phyloP scores from a whole-genome alignment of 2,113 vertebrate species.

The Hypocryptadius cinnamomeus region DNA sequence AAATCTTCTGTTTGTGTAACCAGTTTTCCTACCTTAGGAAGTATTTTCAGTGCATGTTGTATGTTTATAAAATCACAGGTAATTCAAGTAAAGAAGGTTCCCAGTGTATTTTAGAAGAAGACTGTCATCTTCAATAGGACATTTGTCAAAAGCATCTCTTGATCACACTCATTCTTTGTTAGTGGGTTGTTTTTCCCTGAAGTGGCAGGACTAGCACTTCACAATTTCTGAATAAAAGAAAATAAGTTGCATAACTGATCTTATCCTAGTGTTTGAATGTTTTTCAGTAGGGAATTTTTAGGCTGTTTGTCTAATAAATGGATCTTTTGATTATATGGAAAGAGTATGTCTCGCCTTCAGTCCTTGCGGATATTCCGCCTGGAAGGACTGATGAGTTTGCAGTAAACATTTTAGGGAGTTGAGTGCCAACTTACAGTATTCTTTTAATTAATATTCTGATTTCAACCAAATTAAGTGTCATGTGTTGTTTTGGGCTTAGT shows the following conservation, averaged over 20 bases:
- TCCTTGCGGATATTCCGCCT: background rate
- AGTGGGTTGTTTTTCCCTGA: background rate
- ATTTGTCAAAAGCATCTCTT: background rate
- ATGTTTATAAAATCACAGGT: background rate
- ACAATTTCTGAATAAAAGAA: background rate
- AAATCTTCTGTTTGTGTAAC: background rate
- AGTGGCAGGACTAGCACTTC: background rate
- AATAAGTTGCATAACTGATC: background rate
- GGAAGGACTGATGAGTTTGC: background rate
- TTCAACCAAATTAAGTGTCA: background rate
- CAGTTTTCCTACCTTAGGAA: background rate
- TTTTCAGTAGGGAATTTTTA: background rate
- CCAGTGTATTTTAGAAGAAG: background rate
- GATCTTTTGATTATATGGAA: background rate
- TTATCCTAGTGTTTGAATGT: background rate
- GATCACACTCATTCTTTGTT: background rate
- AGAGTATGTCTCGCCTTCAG: background rate
- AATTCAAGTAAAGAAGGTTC: background rate
- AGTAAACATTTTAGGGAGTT: background rate
- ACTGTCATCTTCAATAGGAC: background rate
- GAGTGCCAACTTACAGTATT: background rate
- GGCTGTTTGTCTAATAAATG: background rate
- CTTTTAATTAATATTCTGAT: background rate
- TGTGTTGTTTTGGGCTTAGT: background rate
- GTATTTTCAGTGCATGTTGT: background rate